Percentiles rank a stretch among this genome's conserved stretches.
These are phyloP conservation scores for Tupaia tana DNA, from an alignment of 2,113 vertebrate species.

Conservation along the genomic window DNA sequence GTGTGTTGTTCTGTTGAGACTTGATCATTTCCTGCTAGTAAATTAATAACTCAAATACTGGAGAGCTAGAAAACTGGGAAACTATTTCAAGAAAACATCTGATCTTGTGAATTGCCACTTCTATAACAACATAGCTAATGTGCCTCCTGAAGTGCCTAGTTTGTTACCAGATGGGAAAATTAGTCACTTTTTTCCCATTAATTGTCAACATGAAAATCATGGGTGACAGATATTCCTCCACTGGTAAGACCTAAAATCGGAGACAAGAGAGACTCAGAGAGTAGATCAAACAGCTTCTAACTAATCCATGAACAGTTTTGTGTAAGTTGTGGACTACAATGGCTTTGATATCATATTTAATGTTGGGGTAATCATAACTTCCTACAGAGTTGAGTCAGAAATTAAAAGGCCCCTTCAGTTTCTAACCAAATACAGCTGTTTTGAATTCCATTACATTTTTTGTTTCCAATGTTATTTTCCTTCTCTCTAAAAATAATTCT, in stretches of 20 bases:
- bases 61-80: neutral
- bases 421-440: neutral
- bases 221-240: neutral
- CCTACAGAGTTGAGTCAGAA: constrained; percentile 14
- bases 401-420: constrained; percentile 36
- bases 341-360: neutral
- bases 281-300: neutral
- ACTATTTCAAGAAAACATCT: neutral
- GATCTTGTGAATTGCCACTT: neutral
- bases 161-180: constrained; percentile 32
- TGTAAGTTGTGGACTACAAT: neutral
- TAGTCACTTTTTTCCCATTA: neutral
- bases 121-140: neutral
- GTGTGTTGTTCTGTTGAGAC: neutral
- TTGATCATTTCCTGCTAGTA: neutral
- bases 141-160: neutral
- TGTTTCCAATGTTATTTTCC: neutral
- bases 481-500: neutral
- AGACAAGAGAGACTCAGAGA: neutral
- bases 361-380: neutral
- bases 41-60: constrained; percentile 6
- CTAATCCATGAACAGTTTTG: neutral
- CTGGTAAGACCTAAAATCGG: constrained; percentile 46
- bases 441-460: constrained; percentile 8
- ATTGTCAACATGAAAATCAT: neutral